These are phyloP conservation scores for Carettochelys insculpta DNA, from an alignment of 2,113 vertebrate genomes.

Conservation along the genomic window DNA sequence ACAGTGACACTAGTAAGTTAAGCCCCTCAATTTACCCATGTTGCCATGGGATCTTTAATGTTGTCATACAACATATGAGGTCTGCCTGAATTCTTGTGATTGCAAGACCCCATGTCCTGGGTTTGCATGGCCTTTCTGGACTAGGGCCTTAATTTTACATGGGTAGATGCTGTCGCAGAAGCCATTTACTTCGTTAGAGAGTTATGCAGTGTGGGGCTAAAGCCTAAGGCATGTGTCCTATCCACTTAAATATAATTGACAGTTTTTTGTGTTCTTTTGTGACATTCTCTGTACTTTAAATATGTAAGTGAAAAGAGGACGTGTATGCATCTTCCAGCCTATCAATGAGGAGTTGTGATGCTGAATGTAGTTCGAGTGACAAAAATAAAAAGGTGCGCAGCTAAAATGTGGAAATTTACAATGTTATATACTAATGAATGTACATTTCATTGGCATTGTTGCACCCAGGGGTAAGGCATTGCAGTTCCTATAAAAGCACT, in stretches of 20 bases:
- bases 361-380: background rate
- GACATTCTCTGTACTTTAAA: accelerated
- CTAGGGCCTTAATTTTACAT: background rate
- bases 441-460: accelerated
- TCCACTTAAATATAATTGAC: background rate
- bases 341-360: accelerated
- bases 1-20: background rate
- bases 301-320: accelerated
- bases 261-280: background rate
- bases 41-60: background rate
- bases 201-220: background rate
- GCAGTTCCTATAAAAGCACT: background rate
- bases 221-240: background rate
- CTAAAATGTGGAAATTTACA: background rate
- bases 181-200: background rate
- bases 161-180: background rate
- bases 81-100: accelerated
- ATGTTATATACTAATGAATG: background rate
- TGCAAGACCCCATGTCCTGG: background rate
- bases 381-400: background rate
- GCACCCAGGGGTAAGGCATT: accelerated
- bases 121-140: background rate
- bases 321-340: background rate
- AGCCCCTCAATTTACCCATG: accelerated
- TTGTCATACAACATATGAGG: background rate